Base-by-base conservation (phyloP, 2,797 vertebrate species). In the Poecilia gillii region DNA sequence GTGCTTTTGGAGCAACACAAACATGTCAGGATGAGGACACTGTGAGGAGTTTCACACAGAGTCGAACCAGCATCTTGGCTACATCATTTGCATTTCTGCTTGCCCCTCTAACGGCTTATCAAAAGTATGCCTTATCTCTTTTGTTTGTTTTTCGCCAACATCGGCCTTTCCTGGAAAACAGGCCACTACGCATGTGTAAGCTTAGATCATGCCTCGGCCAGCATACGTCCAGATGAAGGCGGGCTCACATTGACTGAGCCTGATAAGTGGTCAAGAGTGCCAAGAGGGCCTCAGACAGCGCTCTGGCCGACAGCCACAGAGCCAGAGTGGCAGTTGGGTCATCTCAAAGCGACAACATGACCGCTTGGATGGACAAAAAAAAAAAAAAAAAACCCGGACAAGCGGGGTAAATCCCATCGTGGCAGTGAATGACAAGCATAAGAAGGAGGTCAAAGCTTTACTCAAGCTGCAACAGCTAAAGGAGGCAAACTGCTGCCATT, bases 11-110 rank as follows among this genome's bases (percentile, higher is more conserved):
- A 94, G 91, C 91, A 94, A 93, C 92, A 95, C 93, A 95, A 95
- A 95, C 96, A 96, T 96, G 96, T 96, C 95, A 96, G 91, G 89
- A 81, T 94, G 91, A 91, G 95, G 94, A 96, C 95, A 94, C 82
- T 73, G 89, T 59, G 85, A 86, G 89, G 88, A 90, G 91, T 90
- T 91, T 89, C 92, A 90, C 91, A 89, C 89, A 88, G 87, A 84
- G 80, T 25, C 55, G 90, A 89, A 87, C 76, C 87, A 91, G 91
- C 85, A 57, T 83, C 86, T 80, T 84, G 82, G 85, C 88, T 85
- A 72, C 92, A 87, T 94, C 89, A 95, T 95, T 95, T 95, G 91
- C 92, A 94, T 95, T 94, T 94, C 75, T 91, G 86, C 85, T 88
- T 91, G 84, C 78, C 79, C 90, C 87, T 91, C 82, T 89, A 75